Conservation (phyloP, 2,113 vertebrate species). For the Helogale parvula region DNA sequence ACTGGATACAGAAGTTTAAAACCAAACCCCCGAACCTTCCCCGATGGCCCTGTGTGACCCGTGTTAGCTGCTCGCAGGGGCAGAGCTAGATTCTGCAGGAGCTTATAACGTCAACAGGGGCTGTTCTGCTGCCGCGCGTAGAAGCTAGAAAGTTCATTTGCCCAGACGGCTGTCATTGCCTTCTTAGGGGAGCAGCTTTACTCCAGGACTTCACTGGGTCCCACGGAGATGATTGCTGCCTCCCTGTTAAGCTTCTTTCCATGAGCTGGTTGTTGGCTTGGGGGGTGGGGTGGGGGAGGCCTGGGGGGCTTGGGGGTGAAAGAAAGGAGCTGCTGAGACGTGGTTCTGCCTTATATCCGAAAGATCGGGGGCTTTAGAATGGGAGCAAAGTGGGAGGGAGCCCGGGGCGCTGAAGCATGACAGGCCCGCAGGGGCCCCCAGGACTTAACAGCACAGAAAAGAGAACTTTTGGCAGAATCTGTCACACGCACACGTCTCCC, state of each 20-base stretch:
- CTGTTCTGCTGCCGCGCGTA: constrained; percentile 47
- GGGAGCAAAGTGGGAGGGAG: constrained; percentile 49
- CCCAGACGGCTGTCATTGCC: constrained; percentile 53
- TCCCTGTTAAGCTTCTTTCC: constrained; percentile 51
- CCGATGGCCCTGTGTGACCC: not conserved
- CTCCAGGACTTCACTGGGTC: constrained; percentile 55
- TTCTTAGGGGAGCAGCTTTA: constrained; percentile 60
- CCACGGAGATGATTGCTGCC: constrained; percentile 15
- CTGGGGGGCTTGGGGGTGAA: constrained; percentile 26
- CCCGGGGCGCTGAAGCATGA: constrained; percentile 57
- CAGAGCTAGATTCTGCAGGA: not conserved
- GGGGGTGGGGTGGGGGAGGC: constrained; percentile 12
- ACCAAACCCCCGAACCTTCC: not conserved
- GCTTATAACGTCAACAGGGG: not conserved
- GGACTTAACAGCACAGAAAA: constrained; percentile 56
- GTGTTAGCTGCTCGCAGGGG: not conserved
- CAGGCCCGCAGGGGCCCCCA: constrained; percentile 24
- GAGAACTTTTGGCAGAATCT: constrained; percentile 64
- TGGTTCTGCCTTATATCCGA: not conserved
- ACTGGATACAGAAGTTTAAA: not conserved
- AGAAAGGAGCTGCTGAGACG: constrained; percentile 57
- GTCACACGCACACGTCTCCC: constrained; percentile 26
- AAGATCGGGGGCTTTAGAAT: constrained; percentile 62
- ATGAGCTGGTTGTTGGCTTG: constrained; percentile 29
- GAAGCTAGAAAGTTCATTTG: constrained; percentile 70